phyloP scores from a whole-genome alignment of 2,113 vertebrate genomes.

The Neoarius graeffei region DNA sequence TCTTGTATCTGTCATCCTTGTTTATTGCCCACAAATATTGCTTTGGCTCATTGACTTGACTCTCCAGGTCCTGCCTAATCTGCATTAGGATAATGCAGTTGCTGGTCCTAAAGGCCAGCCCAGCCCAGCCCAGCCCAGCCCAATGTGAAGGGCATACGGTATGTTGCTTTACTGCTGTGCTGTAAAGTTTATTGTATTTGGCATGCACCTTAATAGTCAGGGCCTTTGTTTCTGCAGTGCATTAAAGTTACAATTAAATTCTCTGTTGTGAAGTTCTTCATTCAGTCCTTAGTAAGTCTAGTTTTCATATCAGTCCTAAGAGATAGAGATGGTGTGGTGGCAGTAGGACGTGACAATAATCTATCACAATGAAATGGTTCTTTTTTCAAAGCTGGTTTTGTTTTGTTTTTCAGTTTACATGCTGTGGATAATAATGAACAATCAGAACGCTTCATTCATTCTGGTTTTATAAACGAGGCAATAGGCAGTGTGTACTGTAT shows the following conservation, averaged over 20 bases:
- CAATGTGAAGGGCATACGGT: constrained; percentile 7
- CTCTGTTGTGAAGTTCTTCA: neutral
- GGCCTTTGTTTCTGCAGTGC: neutral
- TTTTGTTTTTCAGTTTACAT: neutral
- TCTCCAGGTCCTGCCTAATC: constrained; percentile 1
- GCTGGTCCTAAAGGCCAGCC: constrained; percentile 12
- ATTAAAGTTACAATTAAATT: neutral
- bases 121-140: constrained; percentile 27
- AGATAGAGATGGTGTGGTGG: neutral
- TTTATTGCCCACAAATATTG: constrained; percentile 26
- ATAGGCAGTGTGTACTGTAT: neutral
- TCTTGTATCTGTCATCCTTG: constrained; percentile 18
- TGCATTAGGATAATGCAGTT: neutral
- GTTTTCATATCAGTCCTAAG: neutral
- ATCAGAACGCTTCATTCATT: neutral
- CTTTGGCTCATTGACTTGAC: constrained; percentile 25
- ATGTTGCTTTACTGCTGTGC: neutral
- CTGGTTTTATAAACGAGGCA: neutral
- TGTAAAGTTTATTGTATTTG: constrained; percentile 16
- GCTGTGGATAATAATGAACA: neutral
- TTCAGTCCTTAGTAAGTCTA: neutral
- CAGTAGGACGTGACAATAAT: neutral
- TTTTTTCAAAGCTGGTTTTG: neutral
- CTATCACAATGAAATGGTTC: neutral
- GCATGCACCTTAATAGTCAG: too few relatives aligned